Evolutionary conservation across 2,888 invertebrate species (phyloP), one percentile per base, ranked within the genome.

Genomic region (Limnephilus lunatus): DNA sequence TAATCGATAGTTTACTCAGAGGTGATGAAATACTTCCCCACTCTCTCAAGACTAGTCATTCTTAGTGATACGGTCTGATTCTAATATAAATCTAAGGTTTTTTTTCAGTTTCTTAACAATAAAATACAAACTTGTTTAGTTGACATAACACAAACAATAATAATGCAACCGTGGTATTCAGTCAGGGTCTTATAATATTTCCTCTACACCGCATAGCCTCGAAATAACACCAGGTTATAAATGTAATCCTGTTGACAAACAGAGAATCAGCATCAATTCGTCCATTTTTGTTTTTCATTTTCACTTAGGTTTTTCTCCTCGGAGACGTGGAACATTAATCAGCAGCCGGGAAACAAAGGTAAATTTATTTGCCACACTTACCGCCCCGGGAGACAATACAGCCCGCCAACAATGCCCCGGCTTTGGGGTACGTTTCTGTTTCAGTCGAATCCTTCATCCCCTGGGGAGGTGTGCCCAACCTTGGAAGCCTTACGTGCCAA

Each of bases 341-440:
- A 87, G 87, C 30, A 4, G 87, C n/a, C 15, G 87, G 53, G 53
- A 87, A 87, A 87, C 87, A 87, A 87, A 87, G 48, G 87, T 87
- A 32, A 87, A 87, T 87, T 87, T 87, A 87, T 87, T 48, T 87
- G 87, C 31, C 44, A 48, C 87, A 87, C 48, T 87, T 19, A 31
- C 35, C 15, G 87, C 53, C 48, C 85, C 48, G 53, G 87, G 87
- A 53, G 83, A 87, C 87, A 87, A 87, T 87, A 53, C 31, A 31
- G 39, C 9, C 85, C 15, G 14, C 82, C 39, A 25, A 85, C 85
- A 85, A 85, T 85, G 85, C 68, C 68, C 68, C 68, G 68, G 68
- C 68, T 68, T n/a, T n/a, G 68, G 68, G 68, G 68, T 68, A 9
- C 68, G 68, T 68, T 68, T 32, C 83, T 32, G 83, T 83, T 39